These are phyloP conservation scores for Coelopa frigida DNA, from an alignment of 1,140 invertebrate genomes.

Conservation along the genomic window DNA sequence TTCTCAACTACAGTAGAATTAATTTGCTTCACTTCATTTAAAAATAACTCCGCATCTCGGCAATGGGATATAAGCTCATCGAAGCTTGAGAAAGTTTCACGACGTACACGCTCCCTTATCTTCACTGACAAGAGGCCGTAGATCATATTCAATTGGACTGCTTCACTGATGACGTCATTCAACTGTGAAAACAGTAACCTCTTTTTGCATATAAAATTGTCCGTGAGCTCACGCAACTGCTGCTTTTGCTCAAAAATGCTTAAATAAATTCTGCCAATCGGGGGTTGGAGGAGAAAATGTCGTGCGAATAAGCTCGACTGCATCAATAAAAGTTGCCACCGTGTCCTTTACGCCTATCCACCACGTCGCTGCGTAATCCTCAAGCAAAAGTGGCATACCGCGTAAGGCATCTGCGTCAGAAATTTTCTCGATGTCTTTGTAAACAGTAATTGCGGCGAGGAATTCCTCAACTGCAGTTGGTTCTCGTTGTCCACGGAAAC, in stretches of 20 bases:
- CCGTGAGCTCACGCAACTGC: constrained; percentile 2
- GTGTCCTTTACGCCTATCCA: constrained; percentile 20
- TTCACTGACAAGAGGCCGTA: constrained; percentile 2
- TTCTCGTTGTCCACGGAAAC: constrained; percentile 11
- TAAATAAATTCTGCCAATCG: constrained; percentile 10
- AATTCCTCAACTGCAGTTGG: constrained; percentile 10
- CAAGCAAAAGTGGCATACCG: constrained; percentile 20
- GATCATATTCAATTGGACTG: constrained; percentile 5
- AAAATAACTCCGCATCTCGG: constrained; percentile 5
- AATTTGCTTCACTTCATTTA: no score
- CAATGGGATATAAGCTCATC: neutral
- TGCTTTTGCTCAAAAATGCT: constrained; percentile 14
- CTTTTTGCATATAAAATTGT: constrained; percentile 7
- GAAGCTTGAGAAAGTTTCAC: neutral
- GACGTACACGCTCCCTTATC: neutral
- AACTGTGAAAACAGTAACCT: neutral
- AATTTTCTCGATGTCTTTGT: constrained; percentile 13
- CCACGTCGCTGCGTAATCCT: constrained; percentile 20
- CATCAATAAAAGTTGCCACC: constrained; percentile 12
- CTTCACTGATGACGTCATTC: neutral
- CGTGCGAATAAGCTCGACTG: constrained; percentile 1
- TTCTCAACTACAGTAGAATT: no score
- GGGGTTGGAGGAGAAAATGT: constrained; percentile 4
- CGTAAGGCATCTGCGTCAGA: constrained; percentile 18
- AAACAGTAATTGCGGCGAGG: constrained; percentile 5